Evolutionary conservation across 2,797 vertebrate genomes (phyloP).

Genomic region (Myotis daubentonii): DNA sequence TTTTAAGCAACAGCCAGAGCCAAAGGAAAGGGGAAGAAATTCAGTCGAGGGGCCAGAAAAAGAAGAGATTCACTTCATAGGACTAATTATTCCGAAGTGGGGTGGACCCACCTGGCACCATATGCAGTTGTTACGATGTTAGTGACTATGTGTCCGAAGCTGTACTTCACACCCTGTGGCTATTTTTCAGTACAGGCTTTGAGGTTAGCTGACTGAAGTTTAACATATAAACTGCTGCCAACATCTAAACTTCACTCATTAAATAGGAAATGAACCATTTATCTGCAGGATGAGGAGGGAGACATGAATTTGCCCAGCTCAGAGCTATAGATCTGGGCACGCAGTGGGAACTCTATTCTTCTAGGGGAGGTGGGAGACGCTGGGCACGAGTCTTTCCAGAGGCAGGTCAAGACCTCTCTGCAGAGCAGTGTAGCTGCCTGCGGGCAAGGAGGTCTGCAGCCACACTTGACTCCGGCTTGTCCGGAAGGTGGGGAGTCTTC

Average conservation of each 20-base stretch:
- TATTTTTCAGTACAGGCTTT: neutral
- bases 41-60: neutral
- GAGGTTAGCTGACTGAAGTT: neutral
- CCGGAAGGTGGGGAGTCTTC: neutral
- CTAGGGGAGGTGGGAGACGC: too few species aligned
- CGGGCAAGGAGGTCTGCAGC: neutral
- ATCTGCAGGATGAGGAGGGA: neutral
- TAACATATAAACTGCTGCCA: neutral
- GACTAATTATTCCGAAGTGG: neutral
- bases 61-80: neutral
- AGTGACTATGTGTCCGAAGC: neutral
- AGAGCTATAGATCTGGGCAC: neutral
- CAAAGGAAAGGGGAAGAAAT: neutral
- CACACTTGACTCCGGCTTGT: neutral
- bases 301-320: neutral
- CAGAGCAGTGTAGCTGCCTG: neutral
- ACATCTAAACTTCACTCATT: neutral
- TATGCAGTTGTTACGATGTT: neutral
- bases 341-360: neutral
- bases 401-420: neutral
- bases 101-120: neutral
- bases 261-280: neutral
- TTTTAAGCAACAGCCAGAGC: rapidly evolving
- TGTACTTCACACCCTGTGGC: neutral
- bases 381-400: too few species aligned